Percentiles rank a stretch among this genome's conserved stretches.
phyloP scores from a whole-genome alignment of 1,140 invertebrate species.

The Meloidogyne hapla region DNA sequence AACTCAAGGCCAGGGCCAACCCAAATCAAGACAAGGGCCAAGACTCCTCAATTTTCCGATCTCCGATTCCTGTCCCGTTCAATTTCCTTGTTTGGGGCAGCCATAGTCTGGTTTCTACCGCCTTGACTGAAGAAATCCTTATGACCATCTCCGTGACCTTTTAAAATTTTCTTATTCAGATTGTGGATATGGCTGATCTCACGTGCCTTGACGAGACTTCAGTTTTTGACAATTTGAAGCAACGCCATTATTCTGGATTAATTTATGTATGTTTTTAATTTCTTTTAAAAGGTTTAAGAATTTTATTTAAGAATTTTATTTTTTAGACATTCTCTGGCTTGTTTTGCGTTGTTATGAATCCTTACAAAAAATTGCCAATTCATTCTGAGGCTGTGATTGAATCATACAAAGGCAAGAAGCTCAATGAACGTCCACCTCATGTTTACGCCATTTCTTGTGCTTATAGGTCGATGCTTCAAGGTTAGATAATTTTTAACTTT shows the following conservation, averaged over 20 bases:
- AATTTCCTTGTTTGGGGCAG: no score
- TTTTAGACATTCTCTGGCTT: slow-evolving; percentile 94
- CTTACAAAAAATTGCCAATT: slow-evolving; percentile 87
- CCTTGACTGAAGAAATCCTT: no score
- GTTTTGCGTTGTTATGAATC: slow-evolving; percentile 98
- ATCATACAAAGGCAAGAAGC: slow-evolving; percentile 97
- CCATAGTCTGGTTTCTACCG: no score
- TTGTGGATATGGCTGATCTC: slow-evolving; percentile 98
- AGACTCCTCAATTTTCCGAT: no score
- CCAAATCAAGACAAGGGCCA: no score
- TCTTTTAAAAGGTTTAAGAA: no score
- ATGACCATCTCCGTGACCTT: no score
- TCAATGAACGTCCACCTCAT: slow-evolving; percentile 97
- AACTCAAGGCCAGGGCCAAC: no score
- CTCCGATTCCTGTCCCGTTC: no score
- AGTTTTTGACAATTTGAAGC: slow-evolving; percentile 97
- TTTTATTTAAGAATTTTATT: slow-evolving; percentile 74
- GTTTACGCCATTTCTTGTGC: slow-evolving; percentile 98
- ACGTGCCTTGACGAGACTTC: slow-evolving; percentile 98
- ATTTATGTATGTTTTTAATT: slow-evolving; percentile 86
- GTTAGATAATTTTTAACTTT: slow-evolving; percentile 65
- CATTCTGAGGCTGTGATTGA: slow-evolving; percentile 96
- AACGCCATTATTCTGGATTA: slow-evolving; percentile 95
- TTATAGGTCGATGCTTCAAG: slow-evolving; percentile 97
- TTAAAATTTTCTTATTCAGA: no score